Evolutionary conservation across 2,113 vertebrate genomes (phyloP).

Genomic region (Entelurus aequoreus): DNA sequence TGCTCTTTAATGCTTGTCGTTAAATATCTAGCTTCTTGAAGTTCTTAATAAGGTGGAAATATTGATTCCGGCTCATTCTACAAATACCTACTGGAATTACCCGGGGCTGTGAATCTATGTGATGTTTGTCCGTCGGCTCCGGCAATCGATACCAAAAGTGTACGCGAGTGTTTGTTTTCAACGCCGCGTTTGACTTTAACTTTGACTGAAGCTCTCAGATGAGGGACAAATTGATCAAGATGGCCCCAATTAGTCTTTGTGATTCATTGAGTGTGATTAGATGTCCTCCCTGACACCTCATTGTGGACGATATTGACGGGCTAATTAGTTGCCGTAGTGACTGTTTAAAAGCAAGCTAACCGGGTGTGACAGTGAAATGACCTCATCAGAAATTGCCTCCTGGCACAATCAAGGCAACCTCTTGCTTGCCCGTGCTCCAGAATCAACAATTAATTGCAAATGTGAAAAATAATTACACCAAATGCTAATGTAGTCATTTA

Average conservation of each 20-base stretch:
- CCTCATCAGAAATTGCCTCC: constrained; percentile 13
- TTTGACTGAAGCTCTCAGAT: constrained; percentile 52
- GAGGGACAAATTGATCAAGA: constrained; percentile 58
- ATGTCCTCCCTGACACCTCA: constrained; percentile 37
- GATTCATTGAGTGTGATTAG: constrained; percentile 62
- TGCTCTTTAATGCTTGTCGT: neutral
- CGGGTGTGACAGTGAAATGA: constrained; percentile 42
- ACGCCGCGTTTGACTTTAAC: constrained; percentile 14
- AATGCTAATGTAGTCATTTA: neutral
- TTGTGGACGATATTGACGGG: constrained; percentile 52
- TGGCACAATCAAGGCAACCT: constrained; percentile 20
- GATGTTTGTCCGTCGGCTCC: constrained; percentile 1
- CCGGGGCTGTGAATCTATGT: neutral
- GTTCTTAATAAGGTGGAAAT: constrained; percentile 22
- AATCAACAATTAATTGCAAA: neutral
- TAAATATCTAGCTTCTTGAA: constrained; percentile 15
- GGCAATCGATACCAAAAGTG: neutral
- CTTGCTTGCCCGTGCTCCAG: neutral
- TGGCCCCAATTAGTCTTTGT: constrained; percentile 59
- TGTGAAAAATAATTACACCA: neutral
- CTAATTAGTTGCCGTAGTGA: constrained; percentile 59
- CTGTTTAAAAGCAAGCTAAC: constrained; percentile 47
- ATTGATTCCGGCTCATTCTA: constrained; percentile 32
- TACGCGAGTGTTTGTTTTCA: constrained; percentile 17
- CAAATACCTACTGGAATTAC: constrained; percentile 5